phyloP scores from a whole-genome alignment of 2,888 invertebrate species.

The Rhyacophila evoluta region DNA sequence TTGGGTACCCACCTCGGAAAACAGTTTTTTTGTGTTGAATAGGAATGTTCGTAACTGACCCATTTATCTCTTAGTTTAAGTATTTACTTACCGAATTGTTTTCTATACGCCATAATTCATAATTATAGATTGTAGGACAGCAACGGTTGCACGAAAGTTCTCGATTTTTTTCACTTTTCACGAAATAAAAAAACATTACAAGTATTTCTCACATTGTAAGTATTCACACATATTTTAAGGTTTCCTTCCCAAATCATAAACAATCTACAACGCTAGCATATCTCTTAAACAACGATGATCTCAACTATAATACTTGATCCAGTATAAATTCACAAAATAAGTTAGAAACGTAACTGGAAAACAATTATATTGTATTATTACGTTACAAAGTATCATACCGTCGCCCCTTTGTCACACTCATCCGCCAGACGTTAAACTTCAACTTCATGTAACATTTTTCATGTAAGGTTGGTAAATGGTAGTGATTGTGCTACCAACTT shows the following conservation, averaged over 20 bases:
- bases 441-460: too few relatives aligned
- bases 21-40: neutral
- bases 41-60: neutral
- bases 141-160: neutral
- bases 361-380: neutral
- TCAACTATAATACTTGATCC: too few relatives aligned
- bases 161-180: neutral
- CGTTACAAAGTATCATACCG: neutral
- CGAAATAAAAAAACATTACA: neutral
- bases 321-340: neutral
- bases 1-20: too few relatives aligned
- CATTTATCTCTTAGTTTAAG: neutral
- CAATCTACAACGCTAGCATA: neutral
- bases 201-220: neutral
- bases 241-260: neutral
- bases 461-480: too few relatives aligned
- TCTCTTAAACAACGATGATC: too few relatives aligned
- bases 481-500: too few relatives aligned
- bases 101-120: slow-evolving; percentile 13
- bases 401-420: neutral
- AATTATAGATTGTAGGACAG: neutral
- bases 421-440: neutral
- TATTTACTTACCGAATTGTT: slow-evolving; percentile 10
- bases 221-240: neutral
- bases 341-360: neutral